Evolutionary conservation across 53 echinoderm and acorn worm species (phyloP), one percentile per base, ranked within the genome.

Genomic region (Arbacia lixula): DNA sequence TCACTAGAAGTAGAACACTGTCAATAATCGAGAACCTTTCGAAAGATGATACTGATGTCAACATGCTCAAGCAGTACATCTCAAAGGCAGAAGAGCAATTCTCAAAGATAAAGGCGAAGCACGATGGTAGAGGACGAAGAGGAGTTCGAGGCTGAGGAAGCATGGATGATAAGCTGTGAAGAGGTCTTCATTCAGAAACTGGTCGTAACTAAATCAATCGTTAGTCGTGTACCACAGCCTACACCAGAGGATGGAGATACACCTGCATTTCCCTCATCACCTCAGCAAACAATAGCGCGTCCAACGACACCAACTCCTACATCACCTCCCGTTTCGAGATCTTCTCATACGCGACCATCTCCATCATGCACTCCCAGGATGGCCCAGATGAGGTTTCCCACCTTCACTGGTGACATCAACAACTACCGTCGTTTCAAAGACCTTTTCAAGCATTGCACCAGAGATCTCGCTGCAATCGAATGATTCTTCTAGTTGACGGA

Each of bases 401-500:
- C 80, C 0, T 41, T 93, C 65, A 86, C 56, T 60, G 88, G 90
- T 2, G 85, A 94, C 56, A 58, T 94, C 30, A 69, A 80, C 37
- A 89, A 94, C 14, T 91, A 91, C 84, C 82, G 53, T 27, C 66
- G 83, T 10, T 90, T 88, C 38, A 88, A 86, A 35, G 50, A 88
- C 25, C 32, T 88, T 28, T 90, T 93, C 24, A 19, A 17, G 0
- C 86, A 88, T 27, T 93, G 93, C 43, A 37, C 93, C 21, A 19
- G 24, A 9, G 65, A 57, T 16, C 57, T 88, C 57, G 76, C 88
- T 46, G 94, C 86, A 43, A 94, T 88, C 14, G 88, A 91, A 29
- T 86, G 91, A 37, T 91, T 94, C 66, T 89, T 66, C 46, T 91
- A 94, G 66, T 66, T 91, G 1, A 87, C 90, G 32, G 91, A 91